phyloP scores from a whole-genome alignment of 2,888 invertebrate genomes.

The Trachelus iudaicus region DNA sequence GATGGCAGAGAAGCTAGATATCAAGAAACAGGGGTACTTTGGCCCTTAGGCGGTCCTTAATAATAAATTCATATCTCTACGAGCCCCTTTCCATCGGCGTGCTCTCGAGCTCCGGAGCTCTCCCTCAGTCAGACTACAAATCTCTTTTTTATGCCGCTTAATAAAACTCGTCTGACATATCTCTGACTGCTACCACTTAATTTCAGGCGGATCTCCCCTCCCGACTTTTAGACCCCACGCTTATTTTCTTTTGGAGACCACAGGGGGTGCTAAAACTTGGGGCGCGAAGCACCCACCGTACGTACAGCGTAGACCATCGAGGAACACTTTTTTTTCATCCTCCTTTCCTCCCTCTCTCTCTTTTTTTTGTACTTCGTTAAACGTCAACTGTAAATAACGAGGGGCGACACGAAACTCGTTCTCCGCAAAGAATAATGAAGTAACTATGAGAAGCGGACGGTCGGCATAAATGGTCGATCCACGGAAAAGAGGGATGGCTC shows the following conservation, averaged over 20 bases:
- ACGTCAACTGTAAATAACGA: slow-evolving; percentile 2
- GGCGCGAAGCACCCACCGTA: not conserved
- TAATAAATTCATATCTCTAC: slow-evolving; percentile 64
- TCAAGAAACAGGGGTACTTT: slow-evolving; percentile 56
- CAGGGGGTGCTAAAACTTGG: not conserved
- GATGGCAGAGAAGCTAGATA: slow-evolving; percentile 40
- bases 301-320: not conserved
- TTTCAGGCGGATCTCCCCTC: slow-evolving; percentile 40
- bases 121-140: slow-evolving; percentile 55
- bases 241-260: slow-evolving; percentile 21
- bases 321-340: slow-evolving; percentile 7
- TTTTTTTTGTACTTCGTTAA: slow-evolving; percentile 3
- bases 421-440: not conserved
- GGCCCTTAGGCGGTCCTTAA: slow-evolving; percentile 59
- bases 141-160: slow-evolving; percentile 64
- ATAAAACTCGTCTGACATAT: slow-evolving; percentile 65
- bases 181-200: slow-evolving; percentile 65
- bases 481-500: not conserved
- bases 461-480: not conserved
- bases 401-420: not conserved
- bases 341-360: slow-evolving; percentile 5
- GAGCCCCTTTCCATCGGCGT: slow-evolving; percentile 38
- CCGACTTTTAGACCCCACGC: slow-evolving; percentile 19
- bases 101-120: slow-evolving; percentile 19
- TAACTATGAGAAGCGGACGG: not conserved